Conservation (phyloP, 2,888 invertebrate species). For the Fabriciana adippe region DNA sequence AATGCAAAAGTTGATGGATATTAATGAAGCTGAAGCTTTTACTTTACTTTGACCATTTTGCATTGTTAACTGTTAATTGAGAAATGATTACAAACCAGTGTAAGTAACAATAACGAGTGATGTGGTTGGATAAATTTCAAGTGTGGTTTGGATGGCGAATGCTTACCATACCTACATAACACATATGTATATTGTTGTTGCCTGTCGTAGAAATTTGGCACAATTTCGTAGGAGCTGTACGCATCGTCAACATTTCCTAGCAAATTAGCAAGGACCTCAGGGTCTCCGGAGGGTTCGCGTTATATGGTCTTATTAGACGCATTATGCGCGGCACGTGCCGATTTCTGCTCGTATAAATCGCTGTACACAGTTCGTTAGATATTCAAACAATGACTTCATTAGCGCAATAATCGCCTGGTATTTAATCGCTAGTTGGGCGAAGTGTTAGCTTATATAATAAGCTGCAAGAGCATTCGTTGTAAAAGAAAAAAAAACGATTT, state of each 20-base stretch:
- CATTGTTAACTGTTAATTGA: neutral
- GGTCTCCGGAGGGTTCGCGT: constrained; percentile 25
- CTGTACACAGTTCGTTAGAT: constrained; percentile 72
- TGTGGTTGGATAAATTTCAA: constrained; percentile 7
- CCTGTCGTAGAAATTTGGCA: constrained; percentile 1
- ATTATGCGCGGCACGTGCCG: constrained; percentile 43
- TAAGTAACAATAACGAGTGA: neutral
- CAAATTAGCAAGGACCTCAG: constrained; percentile 35
- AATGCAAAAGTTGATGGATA: neutral
- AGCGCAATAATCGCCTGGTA: constrained; percentile 66
- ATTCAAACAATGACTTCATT: constrained; percentile 79
- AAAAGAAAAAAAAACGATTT: neutral
- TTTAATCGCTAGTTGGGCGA: constrained; percentile 18
- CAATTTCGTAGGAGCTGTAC: constrained; percentile 14
- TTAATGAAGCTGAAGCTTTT: neutral
- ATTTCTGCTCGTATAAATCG: constrained; percentile 50
- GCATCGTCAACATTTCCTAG: constrained; percentile 21
- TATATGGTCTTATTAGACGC: constrained; percentile 45
- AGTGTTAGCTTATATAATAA: constrained; percentile 6
- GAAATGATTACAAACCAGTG: neutral
- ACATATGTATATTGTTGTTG: neutral
- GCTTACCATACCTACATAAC: neutral
- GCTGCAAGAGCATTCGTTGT: neutral
- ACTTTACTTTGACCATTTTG: neutral
- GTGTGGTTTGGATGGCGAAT: constrained; percentile 3